A percentile compares a stretch with the other conserved stretches of the same genome.
Conservation (phyloP, 2,888 invertebrate genomes). For the Tinea pellionella region DNA sequence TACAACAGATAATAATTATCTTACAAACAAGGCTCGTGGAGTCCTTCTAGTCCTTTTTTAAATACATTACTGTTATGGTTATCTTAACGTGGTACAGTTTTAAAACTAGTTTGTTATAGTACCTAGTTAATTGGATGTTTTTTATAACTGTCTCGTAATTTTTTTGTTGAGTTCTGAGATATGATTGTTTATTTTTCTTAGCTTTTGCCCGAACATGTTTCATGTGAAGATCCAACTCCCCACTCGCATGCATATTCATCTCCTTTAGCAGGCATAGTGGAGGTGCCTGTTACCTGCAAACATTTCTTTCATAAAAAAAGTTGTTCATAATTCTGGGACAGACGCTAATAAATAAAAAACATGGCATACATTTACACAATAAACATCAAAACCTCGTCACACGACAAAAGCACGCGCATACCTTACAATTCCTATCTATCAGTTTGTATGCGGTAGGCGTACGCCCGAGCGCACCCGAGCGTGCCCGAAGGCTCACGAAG, state of each 20-base stretch:
- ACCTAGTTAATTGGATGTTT: not conserved
- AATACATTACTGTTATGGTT: conserved; percentile 7
- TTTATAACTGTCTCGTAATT: too few species aligned
- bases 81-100: not conserved
- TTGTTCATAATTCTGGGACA: too few species aligned
- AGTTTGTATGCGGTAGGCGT: conserved; percentile 33
- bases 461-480: conserved; percentile 34
- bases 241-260: too few species aligned
- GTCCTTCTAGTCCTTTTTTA: conserved; percentile 3
- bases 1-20: conserved; percentile 10
- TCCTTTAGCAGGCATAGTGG: too few species aligned
- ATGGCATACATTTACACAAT: not conserved
- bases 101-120: not conserved
- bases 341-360: too few species aligned
- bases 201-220: too few species aligned
- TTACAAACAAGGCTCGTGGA: not conserved
- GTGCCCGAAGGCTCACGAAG: conserved; percentile 48
- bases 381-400: conserved; percentile 31
- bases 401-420: conserved; percentile 28
- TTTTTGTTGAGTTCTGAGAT: too few species aligned
- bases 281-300: too few species aligned
- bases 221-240: too few species aligned
- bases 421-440: conserved; percentile 24
- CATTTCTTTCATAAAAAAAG: too few species aligned
- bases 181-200: too few species aligned